phyloP scores from a whole-genome alignment of 2,888 invertebrate genomes.

The Autographa gamma region DNA sequence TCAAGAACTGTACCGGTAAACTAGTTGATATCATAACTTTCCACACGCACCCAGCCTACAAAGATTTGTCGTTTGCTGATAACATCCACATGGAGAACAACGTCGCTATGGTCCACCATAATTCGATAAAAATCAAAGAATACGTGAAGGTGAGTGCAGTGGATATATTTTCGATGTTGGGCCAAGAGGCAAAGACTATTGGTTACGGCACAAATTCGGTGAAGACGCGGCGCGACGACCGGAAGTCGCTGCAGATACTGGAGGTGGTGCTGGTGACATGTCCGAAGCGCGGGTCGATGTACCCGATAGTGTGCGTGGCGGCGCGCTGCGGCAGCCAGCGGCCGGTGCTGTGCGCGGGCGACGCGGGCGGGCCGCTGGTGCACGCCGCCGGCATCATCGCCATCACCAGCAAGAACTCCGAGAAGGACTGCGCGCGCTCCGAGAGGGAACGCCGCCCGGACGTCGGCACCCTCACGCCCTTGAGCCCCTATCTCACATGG shows the following conservation, averaged over 20 bases:
- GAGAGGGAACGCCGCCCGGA: background rate
- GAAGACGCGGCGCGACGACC: background rate
- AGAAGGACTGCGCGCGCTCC: background rate
- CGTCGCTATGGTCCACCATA: constrained; percentile 8
- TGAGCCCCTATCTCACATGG: constrained; percentile 25
- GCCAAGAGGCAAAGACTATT: background rate
- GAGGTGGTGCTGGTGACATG: constrained; percentile 11
- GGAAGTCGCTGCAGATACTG: background rate
- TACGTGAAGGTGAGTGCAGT: constrained; percentile 10
- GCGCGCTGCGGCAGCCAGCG: background rate
- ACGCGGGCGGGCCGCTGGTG: constrained; percentile 13
- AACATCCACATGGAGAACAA: constrained; percentile 6
- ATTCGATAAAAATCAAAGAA: background rate
- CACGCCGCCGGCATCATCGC: constrained; percentile 10
- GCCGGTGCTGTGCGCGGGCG: background rate
- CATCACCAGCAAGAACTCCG: constrained; percentile 4
- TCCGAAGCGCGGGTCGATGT: background rate
- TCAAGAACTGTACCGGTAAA: background rate
- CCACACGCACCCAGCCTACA: constrained; percentile 10
- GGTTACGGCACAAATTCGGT: background rate
- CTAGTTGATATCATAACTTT: background rate
- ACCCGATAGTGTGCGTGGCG: constrained; percentile 16
- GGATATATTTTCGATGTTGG: constrained; percentile 9
- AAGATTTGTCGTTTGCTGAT: background rate
- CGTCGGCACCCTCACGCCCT: background rate